Base-by-base conservation (phyloP, 2,888 invertebrate genomes). In the Noctua fimbriata region DNA sequence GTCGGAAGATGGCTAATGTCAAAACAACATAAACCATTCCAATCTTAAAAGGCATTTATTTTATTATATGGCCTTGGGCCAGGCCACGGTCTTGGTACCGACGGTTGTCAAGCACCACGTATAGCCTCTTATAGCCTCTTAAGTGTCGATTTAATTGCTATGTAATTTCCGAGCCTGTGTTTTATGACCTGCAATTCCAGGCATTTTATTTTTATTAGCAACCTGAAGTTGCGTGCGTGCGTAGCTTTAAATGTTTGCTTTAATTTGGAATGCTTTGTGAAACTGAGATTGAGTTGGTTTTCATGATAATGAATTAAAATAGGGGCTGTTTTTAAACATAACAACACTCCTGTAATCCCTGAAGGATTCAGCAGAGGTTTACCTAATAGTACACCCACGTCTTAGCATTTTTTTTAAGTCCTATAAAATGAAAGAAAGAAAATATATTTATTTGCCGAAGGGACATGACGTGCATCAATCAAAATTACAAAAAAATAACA, bases 151-250 rank as follows among this genome's bases (percentile, higher is more conserved):
- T 88, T 88, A 82, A 86, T 86, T 78, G 52, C 78, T 21, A 36
- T 78, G 78, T 88, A 85, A 88, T 86, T 87, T 78, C 88, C 82
- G 74, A 10, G 49, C 28, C 78, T 78, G 88, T 73, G 78, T 73
- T 85, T 88, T 87, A 87, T 78, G 14, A 70, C 65, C 14, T n/a
- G 67, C 32, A 55, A 78, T 87, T 82, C 63, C 60, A 28, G 58
- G 55, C 75, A 47, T 84, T 86, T 87, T 85, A 80, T 88, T 85
- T 80, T 85, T 81, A 81, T 85, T 87, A 75, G 81, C n/a, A 12
- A 47, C 18, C 18, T 63, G 28, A 55, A n/a, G 1, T 44, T 60
- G 21, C n/a, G 52, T 58, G 72, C 83, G 66, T 83, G 73, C n/a
- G 75, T 21, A 7, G 47, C 28, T n/a, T 36, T 78, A 83, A 73